Conservation (phyloP, 2,113 vertebrate species). For the Thalassarche chlororhynchos region DNA sequence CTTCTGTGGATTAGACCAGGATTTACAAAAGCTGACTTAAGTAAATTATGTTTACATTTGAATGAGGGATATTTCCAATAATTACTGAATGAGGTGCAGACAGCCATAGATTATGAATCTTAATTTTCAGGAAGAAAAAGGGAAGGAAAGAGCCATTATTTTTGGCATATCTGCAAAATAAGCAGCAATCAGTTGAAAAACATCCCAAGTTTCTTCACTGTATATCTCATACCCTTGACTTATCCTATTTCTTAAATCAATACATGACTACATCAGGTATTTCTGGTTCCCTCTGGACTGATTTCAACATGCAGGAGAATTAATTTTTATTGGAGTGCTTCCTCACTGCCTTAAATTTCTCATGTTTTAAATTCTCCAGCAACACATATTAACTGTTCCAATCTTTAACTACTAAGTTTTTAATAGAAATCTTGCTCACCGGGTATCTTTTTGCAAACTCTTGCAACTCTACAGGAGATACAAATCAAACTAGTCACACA, state of each 20-base stretch:
- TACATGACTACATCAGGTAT: conserved; percentile 70
- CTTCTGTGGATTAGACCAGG: background rate
- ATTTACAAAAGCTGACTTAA: background rate
- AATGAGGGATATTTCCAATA: conserved; percentile 44
- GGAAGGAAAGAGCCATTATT: conserved; percentile 57
- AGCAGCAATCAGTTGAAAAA: conserved; percentile 68
- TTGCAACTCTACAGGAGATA: conserved; percentile 50
- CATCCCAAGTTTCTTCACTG: conserved; percentile 31
- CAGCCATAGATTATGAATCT: conserved; percentile 32
- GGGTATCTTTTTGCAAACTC: conserved; percentile 39
- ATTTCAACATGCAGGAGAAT: conserved; percentile 67
- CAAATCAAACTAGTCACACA: conserved; percentile 44
- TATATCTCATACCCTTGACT: conserved; percentile 71
- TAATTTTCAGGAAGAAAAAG: conserved; percentile 58
- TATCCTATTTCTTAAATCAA: conserved; percentile 72
- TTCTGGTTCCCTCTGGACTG: conserved; percentile 68
- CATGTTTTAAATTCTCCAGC: conserved; percentile 59
- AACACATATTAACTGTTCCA: conserved; percentile 66
- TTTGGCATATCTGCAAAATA: conserved; percentile 69
- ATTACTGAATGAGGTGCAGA: conserved; percentile 12
- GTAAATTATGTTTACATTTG: background rate
- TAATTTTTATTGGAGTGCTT: conserved; percentile 55
- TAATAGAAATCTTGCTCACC: conserved; percentile 63
- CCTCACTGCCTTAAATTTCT: conserved; percentile 62
- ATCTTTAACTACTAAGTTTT: conserved; percentile 58